phyloP scores from a whole-genome alignment of 2,888 invertebrate genomes.

The Ditula angustiorana region DNA sequence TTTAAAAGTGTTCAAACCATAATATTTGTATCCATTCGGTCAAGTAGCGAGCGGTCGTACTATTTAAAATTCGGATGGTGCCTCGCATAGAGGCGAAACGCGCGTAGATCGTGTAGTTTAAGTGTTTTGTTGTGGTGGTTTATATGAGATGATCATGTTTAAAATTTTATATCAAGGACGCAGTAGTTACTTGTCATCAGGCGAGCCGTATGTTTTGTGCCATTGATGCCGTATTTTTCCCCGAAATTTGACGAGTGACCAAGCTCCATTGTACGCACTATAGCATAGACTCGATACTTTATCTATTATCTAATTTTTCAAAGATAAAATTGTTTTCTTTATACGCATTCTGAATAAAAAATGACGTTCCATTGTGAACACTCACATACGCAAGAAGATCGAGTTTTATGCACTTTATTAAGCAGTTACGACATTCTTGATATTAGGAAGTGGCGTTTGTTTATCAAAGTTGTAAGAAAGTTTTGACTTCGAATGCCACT shows the following conservation, averaged over 20 bases:
- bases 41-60: too few species aligned
- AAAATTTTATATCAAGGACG: too few species aligned
- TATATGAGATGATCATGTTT: too few species aligned
- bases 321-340: slow-evolving; percentile 66
- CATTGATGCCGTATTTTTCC: too few species aligned
- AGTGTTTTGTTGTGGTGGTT: too few species aligned
- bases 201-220: too few species aligned
- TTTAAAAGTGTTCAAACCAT: too few species aligned
- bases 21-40: too few species aligned
- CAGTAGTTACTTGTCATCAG: too few species aligned
- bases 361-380: slow-evolving; percentile 36
- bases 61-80: too few species aligned
- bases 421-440: slow-evolving; percentile 52
- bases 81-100: too few species aligned
- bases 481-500: slow-evolving; percentile 48
- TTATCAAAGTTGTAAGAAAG: slow-evolving; percentile 34
- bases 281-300: slow-evolving; percentile 52
- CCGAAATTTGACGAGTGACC: slow-evolving; percentile 1
- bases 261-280: slow-evolving; percentile 26
- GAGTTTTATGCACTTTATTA: slow-evolving; percentile 11
- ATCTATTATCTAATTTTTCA: slow-evolving; percentile 75
- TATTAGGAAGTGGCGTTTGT: slow-evolving; percentile 48
- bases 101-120: too few species aligned
- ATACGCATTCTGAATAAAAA: slow-evolving; percentile 43
- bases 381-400: slow-evolving; percentile 9